phyloP scores from a whole-genome alignment of 2,113 vertebrate species.

The Lepus americanus region DNA sequence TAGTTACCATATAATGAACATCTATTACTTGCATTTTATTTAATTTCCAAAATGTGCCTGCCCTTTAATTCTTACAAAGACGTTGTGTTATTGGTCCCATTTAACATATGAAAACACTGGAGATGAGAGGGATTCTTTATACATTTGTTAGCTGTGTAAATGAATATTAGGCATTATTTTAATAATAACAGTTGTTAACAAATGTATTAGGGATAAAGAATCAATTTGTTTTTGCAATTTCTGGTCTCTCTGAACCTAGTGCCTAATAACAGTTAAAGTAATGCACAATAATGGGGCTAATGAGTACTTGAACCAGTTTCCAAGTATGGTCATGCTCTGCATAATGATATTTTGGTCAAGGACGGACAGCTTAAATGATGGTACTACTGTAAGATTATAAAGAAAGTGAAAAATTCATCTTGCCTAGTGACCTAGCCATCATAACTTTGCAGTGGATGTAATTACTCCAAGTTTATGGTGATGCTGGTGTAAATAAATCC shows the following conservation, averaged over 20 bases:
- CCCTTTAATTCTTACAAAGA: background rate
- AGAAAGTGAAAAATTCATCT: background rate
- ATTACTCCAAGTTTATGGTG: background rate
- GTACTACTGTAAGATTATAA: background rate
- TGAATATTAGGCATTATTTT: background rate
- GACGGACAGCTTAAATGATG: background rate
- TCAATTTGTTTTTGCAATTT: background rate
- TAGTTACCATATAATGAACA: background rate
- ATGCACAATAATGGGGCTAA: background rate
- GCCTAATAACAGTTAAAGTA: background rate
- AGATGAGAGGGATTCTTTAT: background rate
- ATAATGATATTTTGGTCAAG: background rate
- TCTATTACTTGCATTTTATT: background rate
- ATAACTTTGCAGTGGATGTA: background rate
- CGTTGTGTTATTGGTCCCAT: background rate
- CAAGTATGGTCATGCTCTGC: background rate
- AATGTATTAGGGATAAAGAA: background rate
- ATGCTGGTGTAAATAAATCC: no score
- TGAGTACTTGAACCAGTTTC: background rate
- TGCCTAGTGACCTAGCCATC: background rate
- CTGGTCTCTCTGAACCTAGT: background rate
- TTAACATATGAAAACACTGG: slow-evolving; percentile 4
- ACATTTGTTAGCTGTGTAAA: background rate
- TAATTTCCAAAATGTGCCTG: background rate
- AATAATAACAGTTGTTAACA: background rate